A percentile compares a stretch with the other conserved stretches of the same genome.
Evolutionary conservation across 2,888 invertebrate species (phyloP).

Genomic region (Agriopis aurantiaria): DNA sequence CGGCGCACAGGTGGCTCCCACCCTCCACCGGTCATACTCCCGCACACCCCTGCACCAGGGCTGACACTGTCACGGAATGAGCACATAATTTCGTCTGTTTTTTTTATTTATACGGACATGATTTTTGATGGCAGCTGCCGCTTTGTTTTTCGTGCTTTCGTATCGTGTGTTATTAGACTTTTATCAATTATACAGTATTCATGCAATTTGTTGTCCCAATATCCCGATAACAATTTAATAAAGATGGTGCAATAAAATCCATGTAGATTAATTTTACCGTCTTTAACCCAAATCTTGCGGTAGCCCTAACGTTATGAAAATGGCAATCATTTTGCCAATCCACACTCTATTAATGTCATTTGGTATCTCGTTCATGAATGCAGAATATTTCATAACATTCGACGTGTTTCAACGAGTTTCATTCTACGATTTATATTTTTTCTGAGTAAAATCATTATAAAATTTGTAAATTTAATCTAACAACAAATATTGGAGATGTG

Average conservation of each 20-base stretch:
- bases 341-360: conserved; percentile 32
- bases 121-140: conserved; percentile 35
- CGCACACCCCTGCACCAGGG: conserved; percentile 55
- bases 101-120: conserved; percentile 29
- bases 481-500: too few species aligned
- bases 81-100: conserved; percentile 35
- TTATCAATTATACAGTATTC: neutral
- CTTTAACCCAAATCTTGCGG: conserved; percentile 9
- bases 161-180: conserved; percentile 5
- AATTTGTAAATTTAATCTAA: neutral
- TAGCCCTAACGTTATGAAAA: conserved; percentile 30
- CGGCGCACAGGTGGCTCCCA: conserved; percentile 69
- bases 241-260: neutral
- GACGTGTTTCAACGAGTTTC: too few species aligned
- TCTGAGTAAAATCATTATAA: neutral
- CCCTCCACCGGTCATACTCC: conserved; percentile 46
- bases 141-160: conserved; percentile 12
- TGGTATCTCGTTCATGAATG: conserved; percentile 22
- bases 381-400: conserved; percentile 21
- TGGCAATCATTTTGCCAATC: conserved; percentile 31
- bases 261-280: neutral
- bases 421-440: conserved; percentile 8
- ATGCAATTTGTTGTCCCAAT: neutral
- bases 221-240: neutral
- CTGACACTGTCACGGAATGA: conserved; percentile 52